Evolutionary conservation across 92 coral and sea anemone genomes (phyloP), one percentile per base, ranked within the genome.

Genomic region (Zoanthus gigantus): DNA sequence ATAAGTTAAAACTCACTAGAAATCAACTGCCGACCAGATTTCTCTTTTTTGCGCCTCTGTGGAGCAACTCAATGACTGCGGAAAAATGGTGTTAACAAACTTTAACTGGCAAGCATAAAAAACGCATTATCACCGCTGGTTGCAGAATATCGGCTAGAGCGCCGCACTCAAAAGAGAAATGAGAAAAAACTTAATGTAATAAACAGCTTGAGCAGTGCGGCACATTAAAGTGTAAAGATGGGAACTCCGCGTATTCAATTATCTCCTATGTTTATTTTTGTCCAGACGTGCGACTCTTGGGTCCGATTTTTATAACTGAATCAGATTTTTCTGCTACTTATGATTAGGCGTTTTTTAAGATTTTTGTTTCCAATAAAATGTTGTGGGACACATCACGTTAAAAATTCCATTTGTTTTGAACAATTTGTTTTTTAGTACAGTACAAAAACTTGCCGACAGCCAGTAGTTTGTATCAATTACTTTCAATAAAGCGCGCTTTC

Each of bases 171-270:
- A 79, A 72, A 57, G 72, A 77, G 58, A 79, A 77, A 77, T 73
- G 58, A 53, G 66, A 65, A 74, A n/a, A 57, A 84, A 53, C 72
- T 73, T 95, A 95, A 95, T 93, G 96, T 81, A 73, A 81, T 83
- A 95, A 95, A 84, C 96, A 93, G 90, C 92, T 95, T 94, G 94
- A 89, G 74, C 50, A 15, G 57, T 71, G 96, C 96, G 98, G 96
- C 94, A 95, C 93, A 95, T 93, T 67, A 89, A 95, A 95, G 95
- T 63, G 73, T 67, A 69, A 75, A 79, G 82, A 78, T 67, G 86
- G 94, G 94, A 93, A 89, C 92, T 94, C 84, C 89, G 87, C 89
- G 90, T 93, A 88, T 91, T 95, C 98, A 94, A 95, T 95, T 95
- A 95, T 90, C 89, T 90, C 57, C 71, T 52, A 54, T 95, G 96